Conservation (phyloP, 37 sponge, comb jelly and placozoan genomes). For the Agelas oroides region DNA sequence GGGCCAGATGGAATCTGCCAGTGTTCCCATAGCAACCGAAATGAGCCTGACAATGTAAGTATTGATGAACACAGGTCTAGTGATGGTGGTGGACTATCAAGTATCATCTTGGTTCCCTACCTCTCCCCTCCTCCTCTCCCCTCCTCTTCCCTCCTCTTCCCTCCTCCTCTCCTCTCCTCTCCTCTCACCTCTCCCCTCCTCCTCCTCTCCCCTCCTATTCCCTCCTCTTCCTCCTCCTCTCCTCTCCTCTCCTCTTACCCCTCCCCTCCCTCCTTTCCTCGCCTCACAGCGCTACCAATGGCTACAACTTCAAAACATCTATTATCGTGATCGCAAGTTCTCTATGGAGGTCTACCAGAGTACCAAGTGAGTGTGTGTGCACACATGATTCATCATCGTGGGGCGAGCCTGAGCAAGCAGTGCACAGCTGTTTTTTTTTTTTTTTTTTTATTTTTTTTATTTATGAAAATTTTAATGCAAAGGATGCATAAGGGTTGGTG, state of each 20-base stretch:
- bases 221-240: background rate
- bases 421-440: too few relatives aligned
- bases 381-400: too few relatives aligned
- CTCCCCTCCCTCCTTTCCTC: background rate
- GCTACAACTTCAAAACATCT: conserved; percentile 81
- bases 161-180: background rate
- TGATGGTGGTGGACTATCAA: too few relatives aligned
- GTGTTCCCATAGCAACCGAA: conserved; percentile 30
- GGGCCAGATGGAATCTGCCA: conserved; percentile 58
- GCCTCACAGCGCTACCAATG: conserved; percentile 68
- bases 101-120: background rate
- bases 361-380: conserved; percentile 26
- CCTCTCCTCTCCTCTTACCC: background rate
- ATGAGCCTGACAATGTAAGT: conserved; percentile 37
- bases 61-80: conserved; percentile 11
- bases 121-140: background rate
- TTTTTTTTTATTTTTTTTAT: too few relatives aligned
- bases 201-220: background rate
- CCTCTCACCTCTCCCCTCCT: background rate
- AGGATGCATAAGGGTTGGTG: too few relatives aligned
- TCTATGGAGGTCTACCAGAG: conserved; percentile 79
- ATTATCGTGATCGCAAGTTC: conserved; percentile 84
- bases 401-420: too few relatives aligned
- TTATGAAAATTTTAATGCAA: too few relatives aligned
- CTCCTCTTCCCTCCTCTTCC: background rate